phyloP scores from a whole-genome alignment of 2,113 vertebrate genomes.

The Cottus gobio region DNA sequence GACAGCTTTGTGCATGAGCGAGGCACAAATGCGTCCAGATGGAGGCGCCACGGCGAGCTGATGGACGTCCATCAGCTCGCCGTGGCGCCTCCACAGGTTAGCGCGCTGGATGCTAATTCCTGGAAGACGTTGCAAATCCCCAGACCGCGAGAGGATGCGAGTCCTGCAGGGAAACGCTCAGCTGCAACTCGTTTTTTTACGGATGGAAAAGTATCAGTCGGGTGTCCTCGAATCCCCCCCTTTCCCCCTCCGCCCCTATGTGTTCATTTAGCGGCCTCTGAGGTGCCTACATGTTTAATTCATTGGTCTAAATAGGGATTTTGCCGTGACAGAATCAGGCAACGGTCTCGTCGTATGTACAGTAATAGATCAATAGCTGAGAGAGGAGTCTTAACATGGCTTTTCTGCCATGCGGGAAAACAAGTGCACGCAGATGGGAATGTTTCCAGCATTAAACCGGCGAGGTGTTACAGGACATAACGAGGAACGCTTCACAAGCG shows the following conservation, averaged over 20 bases:
- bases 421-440: constrained; percentile 18
- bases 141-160: constrained; percentile 10
- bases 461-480: constrained; percentile 50
- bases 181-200: no score
- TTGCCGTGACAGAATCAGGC: constrained; percentile 79
- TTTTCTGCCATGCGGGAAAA: constrained; percentile 27
- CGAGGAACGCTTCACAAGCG: constrained; percentile 8
- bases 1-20: constrained; percentile 74
- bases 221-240: constrained; percentile 3
- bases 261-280: constrained; percentile 61
- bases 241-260: not conserved
- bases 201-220: constrained; percentile 15
- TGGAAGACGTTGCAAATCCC: constrained; percentile 42
- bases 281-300: constrained; percentile 81
- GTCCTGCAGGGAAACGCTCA: constrained; percentile 12
- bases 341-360: constrained; percentile 61
- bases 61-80: no score
- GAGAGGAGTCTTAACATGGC: constrained; percentile 27
- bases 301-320: constrained; percentile 79
- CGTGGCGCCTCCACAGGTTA: constrained; percentile 55
- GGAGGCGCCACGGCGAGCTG: no score
- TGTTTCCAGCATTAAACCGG: constrained; percentile 35
- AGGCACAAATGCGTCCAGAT: constrained; percentile 67
- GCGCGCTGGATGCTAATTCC: constrained; percentile 44
- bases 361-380: constrained; percentile 48